Percentiles rank a stretch among this genome's conserved stretches.
Evolutionary conservation across 2,113 vertebrate species (phyloP).

Genomic region (Antechinus stuartii): DNA sequence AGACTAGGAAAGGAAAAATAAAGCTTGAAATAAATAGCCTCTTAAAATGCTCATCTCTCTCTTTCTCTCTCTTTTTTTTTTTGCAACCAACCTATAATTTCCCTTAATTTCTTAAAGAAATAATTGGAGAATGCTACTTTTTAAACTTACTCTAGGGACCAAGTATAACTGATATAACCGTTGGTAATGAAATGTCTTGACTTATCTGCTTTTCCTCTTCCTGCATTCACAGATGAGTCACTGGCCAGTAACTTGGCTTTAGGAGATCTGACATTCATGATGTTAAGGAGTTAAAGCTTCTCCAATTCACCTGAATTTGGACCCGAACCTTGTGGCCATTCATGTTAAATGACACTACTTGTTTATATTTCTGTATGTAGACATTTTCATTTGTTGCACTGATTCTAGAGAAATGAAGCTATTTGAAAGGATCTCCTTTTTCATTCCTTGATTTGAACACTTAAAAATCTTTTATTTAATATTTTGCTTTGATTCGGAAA

Average conservation of each 20-base stretch:
- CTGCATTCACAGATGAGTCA: not conserved
- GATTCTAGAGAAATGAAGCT: not conserved
- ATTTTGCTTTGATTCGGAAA: not conserved
- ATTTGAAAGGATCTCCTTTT: not conserved
- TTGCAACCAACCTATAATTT: not conserved
- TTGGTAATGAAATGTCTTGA: not conserved
- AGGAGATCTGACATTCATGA: not conserved
- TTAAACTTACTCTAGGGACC: not conserved
- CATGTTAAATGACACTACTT: not conserved
- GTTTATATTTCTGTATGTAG: not conserved
- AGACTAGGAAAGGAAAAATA: slow-evolving; percentile 63
- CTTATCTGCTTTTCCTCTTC: not conserved
- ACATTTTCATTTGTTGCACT: not conserved
- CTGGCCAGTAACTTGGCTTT: too few relatives aligned
- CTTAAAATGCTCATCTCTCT: slow-evolving; percentile 45
- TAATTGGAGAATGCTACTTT: not conserved
- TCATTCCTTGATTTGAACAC: not conserved
- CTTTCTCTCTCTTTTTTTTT: too few relatives aligned
- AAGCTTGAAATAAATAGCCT: slow-evolving; percentile 77
- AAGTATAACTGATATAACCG: not conserved
- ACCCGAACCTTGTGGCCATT: rapidly evolving
- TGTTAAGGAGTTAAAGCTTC: not conserved
- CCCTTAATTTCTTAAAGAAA: not conserved
- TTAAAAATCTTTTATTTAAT: slow-evolving; percentile 27
- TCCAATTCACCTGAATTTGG: not conserved